Evolutionary conservation across 2,888 invertebrate genomes (phyloP), one percentile per base, ranked within the genome.

Genomic region (Plemyria rubiginata): DNA sequence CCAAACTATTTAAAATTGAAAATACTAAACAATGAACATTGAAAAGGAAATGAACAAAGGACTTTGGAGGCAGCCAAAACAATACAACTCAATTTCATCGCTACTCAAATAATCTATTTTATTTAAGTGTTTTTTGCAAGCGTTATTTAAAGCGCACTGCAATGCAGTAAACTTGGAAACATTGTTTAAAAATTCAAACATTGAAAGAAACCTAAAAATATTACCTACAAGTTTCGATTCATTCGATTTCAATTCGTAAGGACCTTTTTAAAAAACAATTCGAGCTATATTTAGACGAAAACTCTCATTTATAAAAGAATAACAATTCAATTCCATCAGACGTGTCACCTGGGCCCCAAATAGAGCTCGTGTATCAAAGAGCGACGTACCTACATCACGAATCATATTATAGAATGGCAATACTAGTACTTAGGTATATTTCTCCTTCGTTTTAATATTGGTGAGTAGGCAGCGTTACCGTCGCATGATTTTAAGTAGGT

Each of bases 361-460:
- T 85, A 79, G 76, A 74, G 68, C 75, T 77, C 80, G 77, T 84
- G 84, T 82, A 85, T 84, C 86, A 87, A 84, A 85, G 46, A 80
- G 78, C 79, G 77, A 6, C 73, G 71, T 72, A 74, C 32, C 15
- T 87, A 86, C 85, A 86, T 88, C 87, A 85, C 82, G 78, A 85
- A 88, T 84, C 82, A 87, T 87, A 86, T 86, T 81, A 80, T 81
- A 73, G 74, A 76, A 82, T 78, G 78, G 81, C 81, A 83, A 84
- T 82, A 81, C 80, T 79, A 77, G 79, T 79, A 75, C n/a, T n/a
- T 79, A 74, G 68, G 78, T 83, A 85, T 86, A 84, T 85, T 82
- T 88, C 84, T 86, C 36, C 43, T 57, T 62, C 13, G 29, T 56
- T 51, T 46, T 36, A 15, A 46, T 1, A 36, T 46, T 54, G 52